phyloP scores from a whole-genome alignment of 2,113 vertebrate genomes.

The Athene noctua region DNA sequence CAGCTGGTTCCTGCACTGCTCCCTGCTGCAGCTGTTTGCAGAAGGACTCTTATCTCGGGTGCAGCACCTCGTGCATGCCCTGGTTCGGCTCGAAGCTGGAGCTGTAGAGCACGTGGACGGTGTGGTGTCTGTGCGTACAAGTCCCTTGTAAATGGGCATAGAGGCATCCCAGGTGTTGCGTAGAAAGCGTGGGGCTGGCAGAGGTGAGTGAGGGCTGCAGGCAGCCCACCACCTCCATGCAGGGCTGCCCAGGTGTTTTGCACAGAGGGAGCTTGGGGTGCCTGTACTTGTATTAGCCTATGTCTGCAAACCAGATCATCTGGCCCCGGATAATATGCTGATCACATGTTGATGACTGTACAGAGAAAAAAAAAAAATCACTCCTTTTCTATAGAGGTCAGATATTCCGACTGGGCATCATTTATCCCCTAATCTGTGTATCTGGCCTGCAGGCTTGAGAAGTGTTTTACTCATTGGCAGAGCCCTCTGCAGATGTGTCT shows the following conservation, averaged over 20 bases:
- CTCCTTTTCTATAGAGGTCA: not conserved
- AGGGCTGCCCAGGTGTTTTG: not conserved
- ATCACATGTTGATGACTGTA: conserved; percentile 18
- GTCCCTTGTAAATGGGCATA: not conserved
- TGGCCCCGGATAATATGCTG: not conserved
- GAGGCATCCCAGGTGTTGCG: not conserved
- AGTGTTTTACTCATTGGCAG: not conserved
- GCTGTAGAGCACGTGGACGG: not conserved
- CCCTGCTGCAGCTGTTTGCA: conserved; percentile 3
- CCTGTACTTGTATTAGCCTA: not conserved
- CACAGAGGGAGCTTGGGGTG: not conserved
- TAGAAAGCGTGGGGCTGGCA: not conserved
- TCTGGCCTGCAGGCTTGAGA: not conserved
- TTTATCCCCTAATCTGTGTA: not conserved
- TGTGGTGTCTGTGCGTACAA: not conserved
- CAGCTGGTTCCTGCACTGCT: conserved; percentile 22
- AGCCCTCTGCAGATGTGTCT: not conserved
- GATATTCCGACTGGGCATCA: not conserved
- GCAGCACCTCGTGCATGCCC: not conserved
- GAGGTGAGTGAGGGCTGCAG: fast-evolving
- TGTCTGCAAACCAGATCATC: not conserved
- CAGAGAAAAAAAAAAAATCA: not conserved
- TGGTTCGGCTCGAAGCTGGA: not conserved
- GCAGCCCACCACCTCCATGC: fast-evolving
- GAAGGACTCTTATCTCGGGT: not conserved